Evolutionary conservation across 2,888 invertebrate species (phyloP).

Genomic region (Crocallis elinguaria): DNA sequence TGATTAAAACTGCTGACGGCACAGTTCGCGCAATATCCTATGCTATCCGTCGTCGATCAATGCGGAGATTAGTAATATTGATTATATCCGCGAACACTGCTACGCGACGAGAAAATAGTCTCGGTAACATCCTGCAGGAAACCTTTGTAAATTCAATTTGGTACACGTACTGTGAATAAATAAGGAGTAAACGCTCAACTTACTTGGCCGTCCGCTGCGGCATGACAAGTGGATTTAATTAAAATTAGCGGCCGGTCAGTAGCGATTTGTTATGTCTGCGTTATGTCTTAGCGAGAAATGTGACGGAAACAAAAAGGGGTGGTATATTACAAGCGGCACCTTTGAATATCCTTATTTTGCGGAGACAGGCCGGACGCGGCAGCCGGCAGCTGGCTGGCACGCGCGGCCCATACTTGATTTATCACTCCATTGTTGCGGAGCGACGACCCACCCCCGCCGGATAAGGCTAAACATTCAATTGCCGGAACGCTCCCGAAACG

Average conservation of each 20-base stretch:
- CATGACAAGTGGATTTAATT: conserved; percentile 27
- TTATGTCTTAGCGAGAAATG: conserved; percentile 29
- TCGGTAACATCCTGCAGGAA: conserved; percentile 17
- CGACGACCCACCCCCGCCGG: conserved; percentile 77
- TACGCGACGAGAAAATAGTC: conserved; percentile 14
- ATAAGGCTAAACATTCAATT: conserved; percentile 83
- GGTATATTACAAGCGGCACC: conserved; percentile 56
- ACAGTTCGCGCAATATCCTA: conserved; percentile 21
- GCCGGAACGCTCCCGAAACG: conserved; percentile 78
- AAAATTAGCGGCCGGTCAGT: conserved; percentile 25
- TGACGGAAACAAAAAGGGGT: conserved; percentile 38
- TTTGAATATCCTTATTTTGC: conserved; percentile 66
- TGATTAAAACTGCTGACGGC: conserved; percentile 19
- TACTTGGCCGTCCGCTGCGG: conserved; percentile 16
- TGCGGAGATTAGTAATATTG: conserved; percentile 9
- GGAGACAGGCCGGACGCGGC: conserved; percentile 58
- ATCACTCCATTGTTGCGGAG: conserved; percentile 81
- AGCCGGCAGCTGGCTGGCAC: conserved; percentile 60
- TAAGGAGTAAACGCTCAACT: conserved; percentile 19
- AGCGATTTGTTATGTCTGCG: conserved; percentile 25
- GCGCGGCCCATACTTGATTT: conserved; percentile 83
- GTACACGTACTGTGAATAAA: conserved; percentile 21
- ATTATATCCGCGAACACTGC: conserved; percentile 14
- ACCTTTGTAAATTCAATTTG: conserved; percentile 22
- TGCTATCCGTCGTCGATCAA: conserved; percentile 6